Percentiles rank a stretch among this genome's conserved stretches.
These are phyloP conservation scores for Asarcornis scutulata DNA, from an alignment of 2,113 vertebrate genomes.

Conservation along the genomic window DNA sequence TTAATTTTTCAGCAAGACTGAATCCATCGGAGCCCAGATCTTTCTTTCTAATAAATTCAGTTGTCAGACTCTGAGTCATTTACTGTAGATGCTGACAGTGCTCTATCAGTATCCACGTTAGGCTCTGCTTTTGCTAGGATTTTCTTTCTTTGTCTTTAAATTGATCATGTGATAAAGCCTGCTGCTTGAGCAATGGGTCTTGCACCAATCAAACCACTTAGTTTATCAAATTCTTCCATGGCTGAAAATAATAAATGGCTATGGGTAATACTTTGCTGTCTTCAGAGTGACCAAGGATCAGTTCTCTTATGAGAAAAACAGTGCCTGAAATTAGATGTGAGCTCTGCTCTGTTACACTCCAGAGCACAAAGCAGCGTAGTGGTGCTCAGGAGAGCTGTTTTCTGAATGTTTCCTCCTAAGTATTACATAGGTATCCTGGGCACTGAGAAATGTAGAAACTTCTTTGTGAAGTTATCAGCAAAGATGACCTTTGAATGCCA, in stretches of 20 bases:
- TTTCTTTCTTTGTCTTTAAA: conserved; percentile 1
- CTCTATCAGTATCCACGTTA: background rate
- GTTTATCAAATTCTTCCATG: background rate
- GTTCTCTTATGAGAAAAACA: background rate
- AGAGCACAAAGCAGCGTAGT: background rate
- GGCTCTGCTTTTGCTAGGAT: background rate
- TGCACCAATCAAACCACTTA: background rate
- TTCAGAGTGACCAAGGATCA: background rate
- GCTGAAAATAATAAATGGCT: background rate
- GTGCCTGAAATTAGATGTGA: background rate
- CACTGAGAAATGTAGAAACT: background rate
- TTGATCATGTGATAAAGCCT: background rate
- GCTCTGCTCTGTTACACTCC: background rate
- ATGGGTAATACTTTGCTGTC: background rate
- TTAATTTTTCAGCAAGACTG: conserved; percentile 33
- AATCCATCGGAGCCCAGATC: background rate
- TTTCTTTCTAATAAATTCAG: conserved; percentile 43
- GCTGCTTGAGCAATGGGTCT: background rate
- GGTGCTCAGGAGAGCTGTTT: conserved; percentile 26
- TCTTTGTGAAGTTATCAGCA: background rate
- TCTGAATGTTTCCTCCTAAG: background rate
- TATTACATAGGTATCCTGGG: background rate
- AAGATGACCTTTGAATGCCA: background rate
- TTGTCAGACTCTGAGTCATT: conserved; percentile 10
- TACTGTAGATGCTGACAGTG: background rate